These are phyloP conservation scores for Odontomachus brunneus DNA, from an alignment of 1,140 invertebrate genomes.

Conservation along the genomic window DNA sequence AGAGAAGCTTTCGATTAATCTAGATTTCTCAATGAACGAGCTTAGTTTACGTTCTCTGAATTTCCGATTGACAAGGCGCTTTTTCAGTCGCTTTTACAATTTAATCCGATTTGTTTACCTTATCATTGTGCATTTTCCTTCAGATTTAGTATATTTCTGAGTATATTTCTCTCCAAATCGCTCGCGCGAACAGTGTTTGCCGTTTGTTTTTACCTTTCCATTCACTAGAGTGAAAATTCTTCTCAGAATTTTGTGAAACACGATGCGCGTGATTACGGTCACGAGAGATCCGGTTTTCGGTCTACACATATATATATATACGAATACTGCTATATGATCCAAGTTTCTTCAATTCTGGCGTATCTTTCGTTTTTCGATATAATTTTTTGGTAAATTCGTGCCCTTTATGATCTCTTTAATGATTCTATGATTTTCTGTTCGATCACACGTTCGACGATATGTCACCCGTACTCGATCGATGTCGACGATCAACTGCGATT, in stretches of 20 bases:
- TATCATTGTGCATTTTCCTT: not conserved
- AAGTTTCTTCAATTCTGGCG: too few species aligned
- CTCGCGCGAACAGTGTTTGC: not conserved
- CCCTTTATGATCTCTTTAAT: too few species aligned
- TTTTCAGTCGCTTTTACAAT: not conserved
- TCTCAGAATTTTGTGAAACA: too few species aligned
- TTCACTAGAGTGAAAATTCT: too few species aligned
- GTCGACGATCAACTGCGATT: slow-evolving; percentile 12
- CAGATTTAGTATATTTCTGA: not conserved
- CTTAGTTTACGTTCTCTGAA: not conserved
- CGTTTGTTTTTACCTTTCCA: too few species aligned
- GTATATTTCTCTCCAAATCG: not conserved
- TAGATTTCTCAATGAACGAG: slow-evolving; percentile 1
- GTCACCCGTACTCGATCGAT: too few species aligned
- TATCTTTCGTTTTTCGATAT: too few species aligned
- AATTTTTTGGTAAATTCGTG: too few species aligned
- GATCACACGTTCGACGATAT: not conserved
- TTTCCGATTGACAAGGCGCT: slow-evolving; percentile 5
- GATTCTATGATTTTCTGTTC: not conserved
- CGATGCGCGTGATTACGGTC: too few species aligned
- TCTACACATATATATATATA: too few species aligned
- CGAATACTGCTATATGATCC: too few species aligned
- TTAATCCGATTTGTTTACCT: not conserved
- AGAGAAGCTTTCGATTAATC: not conserved
- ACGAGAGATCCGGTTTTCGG: too few species aligned